Evolutionary conservation across 2,113 vertebrate genomes (phyloP).

Genomic region (Setophaga kirtlandii): DNA sequence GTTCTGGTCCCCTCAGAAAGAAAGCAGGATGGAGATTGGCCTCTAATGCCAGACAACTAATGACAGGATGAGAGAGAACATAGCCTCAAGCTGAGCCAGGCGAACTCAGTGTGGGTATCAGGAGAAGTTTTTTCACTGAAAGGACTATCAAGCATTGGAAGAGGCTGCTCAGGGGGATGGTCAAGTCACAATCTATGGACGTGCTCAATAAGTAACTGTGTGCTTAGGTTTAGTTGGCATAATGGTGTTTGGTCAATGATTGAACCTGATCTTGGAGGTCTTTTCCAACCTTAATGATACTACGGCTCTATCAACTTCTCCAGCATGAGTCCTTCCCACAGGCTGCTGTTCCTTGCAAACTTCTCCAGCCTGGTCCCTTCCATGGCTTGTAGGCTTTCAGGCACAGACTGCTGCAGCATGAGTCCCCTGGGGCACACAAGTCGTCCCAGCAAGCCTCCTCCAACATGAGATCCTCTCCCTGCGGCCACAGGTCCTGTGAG

Average conservation of each 20-base stretch:
- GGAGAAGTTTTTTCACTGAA: neutral
- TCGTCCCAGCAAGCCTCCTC: accelerated
- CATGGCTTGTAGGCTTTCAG: accelerated
- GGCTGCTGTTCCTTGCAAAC: neutral
- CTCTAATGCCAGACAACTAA: neutral
- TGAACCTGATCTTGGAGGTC: neutral
- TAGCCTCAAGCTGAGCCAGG: neutral
- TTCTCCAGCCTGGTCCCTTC: neutral
- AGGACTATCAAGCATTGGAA: neutral
- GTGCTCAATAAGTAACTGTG: neutral
- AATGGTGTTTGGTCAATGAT: neutral
- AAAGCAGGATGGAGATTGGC: neutral
- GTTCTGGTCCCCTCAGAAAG: neutral
- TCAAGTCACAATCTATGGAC: accelerated
- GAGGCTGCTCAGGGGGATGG: neutral
- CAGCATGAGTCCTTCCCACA: neutral
- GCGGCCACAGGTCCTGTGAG: neutral
- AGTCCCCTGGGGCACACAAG: neutral
- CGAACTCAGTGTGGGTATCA: neutral
- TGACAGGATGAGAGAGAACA: neutral
- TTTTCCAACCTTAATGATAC: neutral
- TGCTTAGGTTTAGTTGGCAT: neutral
- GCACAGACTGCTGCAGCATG: neutral
- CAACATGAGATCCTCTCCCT: accelerated
- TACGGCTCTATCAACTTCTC: neutral